Base-by-base conservation (phyloP, 2,113 vertebrate species). In the Mesocricetus auratus region DNA sequence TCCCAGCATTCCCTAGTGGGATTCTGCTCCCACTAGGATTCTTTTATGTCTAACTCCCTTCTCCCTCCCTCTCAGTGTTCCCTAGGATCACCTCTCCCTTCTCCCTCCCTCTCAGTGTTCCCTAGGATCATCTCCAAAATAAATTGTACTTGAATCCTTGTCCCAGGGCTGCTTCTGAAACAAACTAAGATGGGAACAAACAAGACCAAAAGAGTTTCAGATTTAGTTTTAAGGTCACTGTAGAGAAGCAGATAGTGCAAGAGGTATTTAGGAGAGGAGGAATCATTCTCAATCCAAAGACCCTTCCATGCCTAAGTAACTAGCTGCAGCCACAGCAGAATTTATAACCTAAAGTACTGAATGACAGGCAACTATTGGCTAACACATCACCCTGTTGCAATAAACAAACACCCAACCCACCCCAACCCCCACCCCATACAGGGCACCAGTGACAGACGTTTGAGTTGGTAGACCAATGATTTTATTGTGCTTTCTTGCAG, bases 101-200 rank as follows among this genome's bases (percentile, higher is more conserved):
- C 21, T 17, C 39, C 29, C 71, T 12, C 21, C 39, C n/a, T 60
- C 92, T 36, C 74, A 88, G 16, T 86, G n/a, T 91, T 94, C 87
- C 78, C 62, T 94, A 16, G 39, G 10, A 93, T 89, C 36, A 36
- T 4, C n/a, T 83, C 45, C 91, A 78, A 93, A 45, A 90, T 69
- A 66, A 94, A 96, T 94, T 66, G 33, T 47, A 50, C 36, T 86
- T n/a, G 45, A 94, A 78, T 74, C 47, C 88, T 85, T 95, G 74
- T 74, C 74, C 42, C 45, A 50, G 62, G 60, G 6, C 58, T 87
- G 33, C 42, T 92, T 90, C 69, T 89, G 3, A 10, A 62, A 39
- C 68, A 92, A 83, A 74, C 68, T 31, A 95, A 92, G 71, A 90
- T 42, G 86, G 79, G 45, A 66, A 94, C 24, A 87, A 85, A 62